phyloP scores from a whole-genome alignment of 2,113 vertebrate genomes.

The Zootoca vivipara region DNA sequence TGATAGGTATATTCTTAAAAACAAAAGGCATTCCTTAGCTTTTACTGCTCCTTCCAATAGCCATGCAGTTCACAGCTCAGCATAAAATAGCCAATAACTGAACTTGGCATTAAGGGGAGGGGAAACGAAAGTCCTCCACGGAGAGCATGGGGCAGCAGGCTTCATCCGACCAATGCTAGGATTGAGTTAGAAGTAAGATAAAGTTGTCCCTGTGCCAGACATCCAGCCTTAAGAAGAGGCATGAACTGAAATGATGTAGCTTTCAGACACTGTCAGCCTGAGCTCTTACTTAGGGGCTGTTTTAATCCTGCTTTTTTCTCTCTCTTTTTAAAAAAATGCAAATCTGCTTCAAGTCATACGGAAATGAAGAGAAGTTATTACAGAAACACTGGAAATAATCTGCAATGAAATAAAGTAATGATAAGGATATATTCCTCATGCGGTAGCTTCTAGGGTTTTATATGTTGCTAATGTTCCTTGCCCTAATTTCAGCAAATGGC shows the following conservation, averaged over 20 bases:
- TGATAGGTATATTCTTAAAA: conserved; percentile 66
- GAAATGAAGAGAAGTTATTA: conserved; percentile 16
- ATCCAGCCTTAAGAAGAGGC: conserved; percentile 42
- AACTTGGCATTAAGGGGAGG: conserved; percentile 50
- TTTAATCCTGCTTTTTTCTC: conserved; percentile 23
- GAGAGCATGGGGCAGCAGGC: conserved; percentile 49
- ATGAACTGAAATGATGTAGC: conserved; percentile 10
- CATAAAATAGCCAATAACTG: conserved; percentile 78
- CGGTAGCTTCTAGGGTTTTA: neutral
- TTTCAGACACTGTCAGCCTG: conserved; percentile 28
- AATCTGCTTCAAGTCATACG: conserved; percentile 38
- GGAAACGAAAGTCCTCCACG: conserved; percentile 62
- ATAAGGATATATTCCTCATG: neutral
- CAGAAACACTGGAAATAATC: conserved; percentile 25
- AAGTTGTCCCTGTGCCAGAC: conserved; percentile 26
- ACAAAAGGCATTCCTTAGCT: conserved; percentile 81
- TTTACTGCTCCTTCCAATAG: conserved; percentile 80
- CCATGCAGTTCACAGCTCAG: conserved; percentile 81
- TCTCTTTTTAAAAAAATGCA: neutral
- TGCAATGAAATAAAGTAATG: neutral
- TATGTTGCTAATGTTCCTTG: neutral
- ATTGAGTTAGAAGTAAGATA: conserved; percentile 41
- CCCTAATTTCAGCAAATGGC: neutral
- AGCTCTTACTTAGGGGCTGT: conserved; percentile 43
- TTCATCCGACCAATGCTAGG: conserved; percentile 46